Evolutionary conservation across 2,888 invertebrate genomes (phyloP).

Genomic region (Alloscopus bannaensis): DNA sequence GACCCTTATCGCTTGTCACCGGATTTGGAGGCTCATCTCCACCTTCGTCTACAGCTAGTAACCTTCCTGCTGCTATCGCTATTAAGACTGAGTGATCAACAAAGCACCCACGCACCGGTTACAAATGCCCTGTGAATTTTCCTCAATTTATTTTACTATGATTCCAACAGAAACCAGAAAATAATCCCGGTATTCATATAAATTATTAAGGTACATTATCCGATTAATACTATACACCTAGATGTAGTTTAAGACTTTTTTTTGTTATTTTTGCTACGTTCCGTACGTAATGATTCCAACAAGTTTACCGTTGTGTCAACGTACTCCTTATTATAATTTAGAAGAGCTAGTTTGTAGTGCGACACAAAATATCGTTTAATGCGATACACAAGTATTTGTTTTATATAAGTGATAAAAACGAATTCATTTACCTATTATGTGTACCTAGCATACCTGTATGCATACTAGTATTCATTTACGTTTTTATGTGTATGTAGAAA

Average conservation of each 20-base stretch:
- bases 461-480: slow-evolving; percentile 45
- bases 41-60: slow-evolving; percentile 64
- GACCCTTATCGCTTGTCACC: slow-evolving; percentile 72
- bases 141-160: slow-evolving; percentile 13
- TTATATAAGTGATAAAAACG: slow-evolving; percentile 52
- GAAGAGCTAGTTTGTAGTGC: too few species aligned
- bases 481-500: slow-evolving; percentile 47
- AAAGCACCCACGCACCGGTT: slow-evolving; percentile 13
- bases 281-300: too few species aligned
- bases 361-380: slow-evolving; percentile 1
- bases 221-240: too few species aligned
- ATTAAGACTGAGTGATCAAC: slow-evolving; percentile 69
- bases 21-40: slow-evolving; percentile 51
- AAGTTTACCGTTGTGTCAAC: too few species aligned
- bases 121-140: slow-evolving; percentile 29
- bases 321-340: too few species aligned
- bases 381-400: slow-evolving; percentile 37
- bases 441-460: background rate
- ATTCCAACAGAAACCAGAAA: slow-evolving; percentile 3
- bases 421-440: slow-evolving; percentile 47
- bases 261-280: slow-evolving; percentile 16
- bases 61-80: slow-evolving; percentile 59
- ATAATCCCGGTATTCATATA: slow-evolving; percentile 42
- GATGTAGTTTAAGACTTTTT: too few species aligned
- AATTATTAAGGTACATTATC: background rate